phyloP scores from a whole-genome alignment of 37 sponge, comb jelly and placozoan genomes.

The Haliclona indistincta region DNA sequence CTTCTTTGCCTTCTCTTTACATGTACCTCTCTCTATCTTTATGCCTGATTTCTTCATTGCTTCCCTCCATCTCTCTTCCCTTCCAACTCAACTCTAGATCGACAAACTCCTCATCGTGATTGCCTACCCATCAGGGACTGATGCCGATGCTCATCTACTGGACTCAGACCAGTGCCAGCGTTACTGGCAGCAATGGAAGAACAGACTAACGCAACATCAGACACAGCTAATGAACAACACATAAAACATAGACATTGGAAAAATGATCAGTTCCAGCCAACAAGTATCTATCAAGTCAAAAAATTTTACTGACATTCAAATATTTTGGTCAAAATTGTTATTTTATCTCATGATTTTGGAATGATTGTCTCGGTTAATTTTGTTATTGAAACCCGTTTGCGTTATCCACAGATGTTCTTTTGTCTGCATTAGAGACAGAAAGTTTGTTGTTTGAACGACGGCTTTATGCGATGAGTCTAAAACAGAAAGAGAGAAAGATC shows the following conservation, averaged over 20 bases:
- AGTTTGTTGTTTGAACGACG: constrained; percentile 30
- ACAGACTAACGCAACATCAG: constrained; percentile 38
- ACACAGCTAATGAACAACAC: constrained; percentile 47
- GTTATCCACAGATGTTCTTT: neutral
- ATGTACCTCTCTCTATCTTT: neutral
- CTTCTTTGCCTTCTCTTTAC: neutral
- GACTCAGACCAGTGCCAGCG: constrained; percentile 25
- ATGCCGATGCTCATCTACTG: constrained; percentile 60
- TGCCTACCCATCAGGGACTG: constrained; percentile 54
- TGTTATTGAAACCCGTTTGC: neutral
- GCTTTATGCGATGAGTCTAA: constrained; percentile 25
- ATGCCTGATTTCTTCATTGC: too few relatives aligned
- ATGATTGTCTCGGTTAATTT: neutral
- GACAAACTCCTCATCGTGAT: constrained; percentile 57
- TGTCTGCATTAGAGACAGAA: constrained; percentile 13
- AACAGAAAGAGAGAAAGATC: neutral
- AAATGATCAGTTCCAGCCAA: neutral
- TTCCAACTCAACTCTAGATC: too few relatives aligned
- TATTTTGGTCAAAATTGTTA: too few relatives aligned
- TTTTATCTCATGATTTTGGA: neutral
- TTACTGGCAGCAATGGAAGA: constrained; percentile 63
- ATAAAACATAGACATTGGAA: neutral
- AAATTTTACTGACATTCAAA: too few relatives aligned
- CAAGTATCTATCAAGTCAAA: neutral
- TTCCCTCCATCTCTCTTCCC: too few relatives aligned